phyloP scores from a whole-genome alignment of 23 tunicate species.

The Halocynthia roretzi region DNA sequence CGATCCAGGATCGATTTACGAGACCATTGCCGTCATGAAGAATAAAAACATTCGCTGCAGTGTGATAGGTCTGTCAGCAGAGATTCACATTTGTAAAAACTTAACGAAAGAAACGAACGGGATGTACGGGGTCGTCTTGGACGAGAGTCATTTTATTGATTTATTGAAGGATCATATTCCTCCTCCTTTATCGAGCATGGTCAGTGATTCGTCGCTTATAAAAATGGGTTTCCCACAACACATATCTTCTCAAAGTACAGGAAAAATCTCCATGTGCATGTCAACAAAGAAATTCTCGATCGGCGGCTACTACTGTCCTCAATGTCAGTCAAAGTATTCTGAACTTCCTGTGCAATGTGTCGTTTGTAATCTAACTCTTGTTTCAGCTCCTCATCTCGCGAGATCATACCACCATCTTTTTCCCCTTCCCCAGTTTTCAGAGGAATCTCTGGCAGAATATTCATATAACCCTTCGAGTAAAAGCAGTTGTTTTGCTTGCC shows the following conservation, averaged over 20 bases:
- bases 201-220: constrained; percentile 80
- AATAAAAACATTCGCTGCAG: constrained; percentile 87
- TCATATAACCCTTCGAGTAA: neutral
- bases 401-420: constrained; percentile 94
- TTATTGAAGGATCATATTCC: constrained; percentile 58
- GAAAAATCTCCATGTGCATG: constrained; percentile 70
- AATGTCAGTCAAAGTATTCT: constrained; percentile 73
- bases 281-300: constrained; percentile 51
- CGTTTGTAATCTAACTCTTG: constrained; percentile 68
- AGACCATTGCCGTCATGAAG: constrained; percentile 44
- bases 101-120: constrained; percentile 76
- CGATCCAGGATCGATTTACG: constrained; percentile 60
- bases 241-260: constrained; percentile 28
- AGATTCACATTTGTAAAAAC: constrained; percentile 74
- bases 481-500: constrained; percentile 50
- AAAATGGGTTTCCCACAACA: constrained; percentile 97
- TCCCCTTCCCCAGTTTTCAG: constrained; percentile 65
- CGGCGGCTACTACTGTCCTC: constrained; percentile 94
- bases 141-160: constrained; percentile 66
- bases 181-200: constrained; percentile 52
- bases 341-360: constrained; percentile 91
- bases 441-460: neutral
- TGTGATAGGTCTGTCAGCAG: constrained; percentile 87
- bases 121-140: constrained; percentile 62
- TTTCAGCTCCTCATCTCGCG: constrained; percentile 98